These are phyloP conservation scores for Hypolimnas misippus DNA, from an alignment of 2,888 invertebrate genomes.

Conservation along the genomic window DNA sequence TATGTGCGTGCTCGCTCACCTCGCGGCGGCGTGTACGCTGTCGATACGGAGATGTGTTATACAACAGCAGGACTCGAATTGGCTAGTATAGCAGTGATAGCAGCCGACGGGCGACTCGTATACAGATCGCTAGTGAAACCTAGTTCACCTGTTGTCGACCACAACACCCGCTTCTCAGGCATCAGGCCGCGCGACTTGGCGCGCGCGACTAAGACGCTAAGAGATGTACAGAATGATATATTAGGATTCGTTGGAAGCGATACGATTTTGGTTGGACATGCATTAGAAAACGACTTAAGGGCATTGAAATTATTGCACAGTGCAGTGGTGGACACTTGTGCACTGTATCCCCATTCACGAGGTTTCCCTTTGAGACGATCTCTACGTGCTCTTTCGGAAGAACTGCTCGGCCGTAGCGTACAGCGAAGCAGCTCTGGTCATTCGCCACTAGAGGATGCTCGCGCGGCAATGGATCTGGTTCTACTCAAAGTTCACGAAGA, in stretches of 20 bases:
- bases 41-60: conserved; percentile 99
- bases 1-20: conserved; percentile 85
- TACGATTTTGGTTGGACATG: conserved; percentile 97
- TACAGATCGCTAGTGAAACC: conserved; percentile 95
- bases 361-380: conserved; percentile 94
- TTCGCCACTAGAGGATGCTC: conserved; percentile 96
- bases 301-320: conserved; percentile 93
- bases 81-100: conserved; percentile 93
- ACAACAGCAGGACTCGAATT: conserved; percentile 94
- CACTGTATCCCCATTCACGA: conserved; percentile 92
- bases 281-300: conserved; percentile 96
- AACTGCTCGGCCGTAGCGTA: conserved; percentile 90
- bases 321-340: conserved; percentile 94
- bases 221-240: conserved; percentile 93
- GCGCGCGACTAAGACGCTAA: conserved; percentile 87
- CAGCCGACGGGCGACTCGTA: conserved; percentile 88
- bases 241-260: conserved; percentile 90
- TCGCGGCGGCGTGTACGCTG: conserved; percentile 87
- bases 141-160: conserved; percentile 92
- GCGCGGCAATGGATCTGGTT: conserved; percentile 94
- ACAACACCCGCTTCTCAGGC: conserved; percentile 98
- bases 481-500: conserved; percentile 86
- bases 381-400: conserved; percentile 89
- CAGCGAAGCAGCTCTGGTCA: conserved; percentile 90
- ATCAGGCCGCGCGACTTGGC: conserved; percentile 86